A percentile compares a stretch with the other conserved stretches of the same genome.
Conservation (phyloP, 2,888 invertebrate genomes). For the Leucophenga montana region DNA sequence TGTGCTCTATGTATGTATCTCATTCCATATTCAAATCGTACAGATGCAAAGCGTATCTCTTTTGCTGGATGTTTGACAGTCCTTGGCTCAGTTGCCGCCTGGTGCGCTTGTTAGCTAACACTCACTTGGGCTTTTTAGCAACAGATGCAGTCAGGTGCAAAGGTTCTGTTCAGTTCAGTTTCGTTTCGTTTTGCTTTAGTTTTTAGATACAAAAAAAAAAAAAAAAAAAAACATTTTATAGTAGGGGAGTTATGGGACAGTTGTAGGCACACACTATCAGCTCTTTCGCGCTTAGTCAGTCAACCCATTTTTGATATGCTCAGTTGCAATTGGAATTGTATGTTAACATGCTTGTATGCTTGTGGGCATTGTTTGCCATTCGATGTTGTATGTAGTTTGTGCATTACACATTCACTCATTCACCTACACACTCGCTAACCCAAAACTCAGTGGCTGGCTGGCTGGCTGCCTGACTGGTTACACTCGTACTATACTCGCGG, state of each 20-base stretch:
- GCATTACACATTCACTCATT: neutral
- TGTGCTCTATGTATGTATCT: neutral
- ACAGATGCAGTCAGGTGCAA: constrained; percentile 25
- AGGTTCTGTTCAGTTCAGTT: constrained; percentile 12
- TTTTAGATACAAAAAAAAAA: neutral
- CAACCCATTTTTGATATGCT: constrained; percentile 7
- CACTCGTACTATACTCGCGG: neutral
- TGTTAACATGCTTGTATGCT: constrained; percentile 19
- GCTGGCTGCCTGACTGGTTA: too few species aligned
- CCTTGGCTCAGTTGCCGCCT: constrained; percentile 23
- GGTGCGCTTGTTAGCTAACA: constrained; percentile 21
- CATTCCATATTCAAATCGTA: constrained; percentile 11
- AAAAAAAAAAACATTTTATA: neutral
- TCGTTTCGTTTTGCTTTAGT: neutral
- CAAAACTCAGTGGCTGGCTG: too few species aligned
- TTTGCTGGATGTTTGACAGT: neutral
- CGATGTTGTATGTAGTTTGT: too few species aligned
- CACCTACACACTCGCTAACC: too few species aligned
- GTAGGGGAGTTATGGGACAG: too few species aligned
- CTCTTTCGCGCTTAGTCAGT: too few species aligned
- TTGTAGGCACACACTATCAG: too few species aligned
- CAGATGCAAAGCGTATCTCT: too few species aligned
- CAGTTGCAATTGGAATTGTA: constrained; percentile 2
- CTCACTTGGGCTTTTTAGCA: constrained; percentile 21
- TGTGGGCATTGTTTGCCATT: constrained; percentile 16